phyloP scores from a whole-genome alignment of 2,113 vertebrate genomes.

The Sander vitreus region DNA sequence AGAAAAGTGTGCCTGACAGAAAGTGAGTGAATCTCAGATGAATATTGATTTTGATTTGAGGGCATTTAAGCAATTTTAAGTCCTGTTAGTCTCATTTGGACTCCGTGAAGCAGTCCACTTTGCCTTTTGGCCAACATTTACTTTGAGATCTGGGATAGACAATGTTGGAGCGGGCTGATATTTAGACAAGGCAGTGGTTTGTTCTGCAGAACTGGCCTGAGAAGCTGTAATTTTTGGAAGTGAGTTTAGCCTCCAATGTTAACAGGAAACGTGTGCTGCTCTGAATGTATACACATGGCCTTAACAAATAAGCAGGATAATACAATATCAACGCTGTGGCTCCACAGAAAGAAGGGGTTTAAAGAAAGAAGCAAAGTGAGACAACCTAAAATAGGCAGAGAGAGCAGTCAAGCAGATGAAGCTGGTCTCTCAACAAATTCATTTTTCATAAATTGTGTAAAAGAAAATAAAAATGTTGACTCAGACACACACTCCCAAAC shows the following conservation, averaged over 20 bases:
- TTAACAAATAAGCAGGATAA: slow-evolving; percentile 80
- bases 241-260: slow-evolving; percentile 70
- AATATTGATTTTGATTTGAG: slow-evolving; percentile 18
- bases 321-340: slow-evolving; percentile 72
- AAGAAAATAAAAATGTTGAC: slow-evolving; percentile 37
- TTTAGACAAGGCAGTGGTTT: slow-evolving; percentile 79
- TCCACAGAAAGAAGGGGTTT: slow-evolving; percentile 34
- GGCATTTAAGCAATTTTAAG: slow-evolving; percentile 11
- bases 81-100: slow-evolving; percentile 23
- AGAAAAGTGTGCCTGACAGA: neutral
- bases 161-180: slow-evolving; percentile 71
- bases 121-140: slow-evolving; percentile 34
- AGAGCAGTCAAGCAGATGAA: slow-evolving; percentile 31
- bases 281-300: slow-evolving; percentile 75
- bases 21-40: neutral
- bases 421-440: slow-evolving; percentile 21
- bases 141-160: slow-evolving; percentile 57
- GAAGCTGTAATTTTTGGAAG: slow-evolving; percentile 77
- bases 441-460: slow-evolving; percentile 51
- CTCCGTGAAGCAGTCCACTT: slow-evolving; percentile 2
- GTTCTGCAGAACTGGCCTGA: slow-evolving; percentile 71
- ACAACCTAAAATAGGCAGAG: slow-evolving; percentile 29
- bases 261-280: slow-evolving; percentile 80
- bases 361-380: slow-evolving; percentile 27
- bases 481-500: slow-evolving; percentile 36